Percentiles rank a stretch among this genome's conserved stretches.
These are phyloP conservation scores for Promerops cafer DNA, from an alignment of 2,113 vertebrate species.

Conservation along the genomic window DNA sequence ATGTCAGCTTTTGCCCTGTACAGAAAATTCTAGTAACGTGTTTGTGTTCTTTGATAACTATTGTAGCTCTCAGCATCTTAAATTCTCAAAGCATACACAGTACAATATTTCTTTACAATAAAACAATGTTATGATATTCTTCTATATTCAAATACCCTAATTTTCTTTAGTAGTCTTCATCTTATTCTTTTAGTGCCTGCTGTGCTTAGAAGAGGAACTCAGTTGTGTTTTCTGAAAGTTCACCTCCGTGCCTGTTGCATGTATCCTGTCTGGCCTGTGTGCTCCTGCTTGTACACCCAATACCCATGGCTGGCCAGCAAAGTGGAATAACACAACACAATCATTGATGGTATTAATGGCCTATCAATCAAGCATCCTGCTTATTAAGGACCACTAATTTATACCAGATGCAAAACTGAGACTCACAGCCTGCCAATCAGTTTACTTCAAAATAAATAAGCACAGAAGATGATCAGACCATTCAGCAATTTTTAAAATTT, in stretches of 20 bases:
- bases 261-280: not conserved
- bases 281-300: not conserved
- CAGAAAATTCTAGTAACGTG: not conserved
- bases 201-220: not conserved
- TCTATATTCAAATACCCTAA: not conserved
- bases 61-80: not conserved
- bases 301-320: not conserved
- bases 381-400: slow-evolving; percentile 2
- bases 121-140: not conserved
- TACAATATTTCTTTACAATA: not conserved
- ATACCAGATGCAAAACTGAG: not conserved
- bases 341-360: not conserved
- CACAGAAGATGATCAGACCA: not conserved
- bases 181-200: not conserved
- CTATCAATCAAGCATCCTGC: not conserved
- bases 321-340: not conserved
- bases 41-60: not conserved
- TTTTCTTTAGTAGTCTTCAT: not conserved
- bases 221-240: not conserved
- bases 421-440: not conserved
- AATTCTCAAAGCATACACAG: not conserved
- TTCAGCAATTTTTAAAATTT: not conserved
- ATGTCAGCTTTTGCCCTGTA: not conserved
- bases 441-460: slow-evolving; percentile 1
- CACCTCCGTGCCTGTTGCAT: not conserved